Conservation (phyloP, 2,888 invertebrate species). For the Polietes domitor region DNA sequence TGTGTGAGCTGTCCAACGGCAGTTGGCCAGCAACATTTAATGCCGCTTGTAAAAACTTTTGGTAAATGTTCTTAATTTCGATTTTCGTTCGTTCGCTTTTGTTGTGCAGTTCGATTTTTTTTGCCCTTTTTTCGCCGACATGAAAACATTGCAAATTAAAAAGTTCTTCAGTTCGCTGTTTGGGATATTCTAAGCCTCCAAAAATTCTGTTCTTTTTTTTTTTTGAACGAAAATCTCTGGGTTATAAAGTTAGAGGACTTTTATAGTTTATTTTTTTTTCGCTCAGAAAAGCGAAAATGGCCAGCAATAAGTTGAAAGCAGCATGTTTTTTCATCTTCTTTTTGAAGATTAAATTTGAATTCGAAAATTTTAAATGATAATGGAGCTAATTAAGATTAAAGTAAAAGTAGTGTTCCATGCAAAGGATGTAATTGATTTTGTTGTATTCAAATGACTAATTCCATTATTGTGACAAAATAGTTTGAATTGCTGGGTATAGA, state of each 20-base stretch:
- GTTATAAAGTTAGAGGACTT: neutral
- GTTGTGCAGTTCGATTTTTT: neutral
- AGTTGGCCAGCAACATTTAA: slow-evolving; percentile 61
- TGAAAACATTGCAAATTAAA: slow-evolving; percentile 52
- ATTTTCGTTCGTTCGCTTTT: neutral
- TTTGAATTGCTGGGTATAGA: too few relatives aligned
- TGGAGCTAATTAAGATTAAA: neutral
- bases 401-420: too few relatives aligned
- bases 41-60: slow-evolving; percentile 59
- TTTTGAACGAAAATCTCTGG: neutral
- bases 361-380: neutral
- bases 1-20: slow-evolving; percentile 37
- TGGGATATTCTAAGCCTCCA: slow-evolving; percentile 42
- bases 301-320: too few relatives aligned
- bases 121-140: slow-evolving; percentile 19
- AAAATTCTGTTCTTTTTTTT: slow-evolving; percentile 17
- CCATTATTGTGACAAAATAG: too few relatives aligned
- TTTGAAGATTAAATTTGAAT: neutral
- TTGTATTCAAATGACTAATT: too few relatives aligned
- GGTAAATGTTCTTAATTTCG: slow-evolving; percentile 56
- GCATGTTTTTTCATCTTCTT: neutral
- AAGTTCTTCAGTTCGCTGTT: slow-evolving; percentile 40
- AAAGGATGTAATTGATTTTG: too few relatives aligned
- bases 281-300: neutral
- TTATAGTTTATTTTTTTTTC: too few relatives aligned